Evolutionary conservation across 2,888 invertebrate genomes (phyloP), one percentile per base, ranked within the genome.

Genomic region (Epistrophe grossulariae): DNA sequence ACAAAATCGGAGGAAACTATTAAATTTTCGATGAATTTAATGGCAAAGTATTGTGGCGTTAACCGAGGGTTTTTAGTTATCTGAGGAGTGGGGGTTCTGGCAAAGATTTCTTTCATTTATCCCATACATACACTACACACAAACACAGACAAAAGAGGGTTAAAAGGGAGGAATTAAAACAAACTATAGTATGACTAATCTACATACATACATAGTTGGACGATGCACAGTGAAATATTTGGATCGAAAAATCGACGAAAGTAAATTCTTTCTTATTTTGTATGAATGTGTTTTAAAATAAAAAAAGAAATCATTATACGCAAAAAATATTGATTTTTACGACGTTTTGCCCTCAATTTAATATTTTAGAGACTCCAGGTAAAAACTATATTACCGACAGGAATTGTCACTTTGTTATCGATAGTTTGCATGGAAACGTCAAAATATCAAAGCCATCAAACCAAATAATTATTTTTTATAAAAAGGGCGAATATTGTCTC

Each of bases 1-100:
- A 78, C 85, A 87, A 87, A 82, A 79, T 79, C 83, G 71, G 79
- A 87, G 87, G 76, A 87, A 87, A 87, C 83, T 87, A 83, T 87
- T 83, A 83, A 87, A 87, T 87, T 87, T 83, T 87, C 87, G 87
- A 83, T 87, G 83, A 83, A 83, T 87, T 87, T 87, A 87, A 87
- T 87, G 87, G 82, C 76, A 83, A 74, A 78, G 79, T 87, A 70
- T 87, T 79, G 81, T 87, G 85, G 82, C 79, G 79, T 87, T 83
- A 87, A 76, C 83, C 68, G 87, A 59, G 50, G 55, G 52, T 72
- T 59, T 73, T 62, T 31, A 4, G 38, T 40, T 19, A 8, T 17
- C 13, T 24, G n/a, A 43, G 24, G 1, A 43, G 43, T 31, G 19
- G 38, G 40, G 43, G 48, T 28, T 52, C 31, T 43, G 24, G 15